A percentile compares a stretch with the other conserved stretches of the same genome.
Conservation (phyloP, 2,888 invertebrate genomes). For the Caprella mutica region DNA sequence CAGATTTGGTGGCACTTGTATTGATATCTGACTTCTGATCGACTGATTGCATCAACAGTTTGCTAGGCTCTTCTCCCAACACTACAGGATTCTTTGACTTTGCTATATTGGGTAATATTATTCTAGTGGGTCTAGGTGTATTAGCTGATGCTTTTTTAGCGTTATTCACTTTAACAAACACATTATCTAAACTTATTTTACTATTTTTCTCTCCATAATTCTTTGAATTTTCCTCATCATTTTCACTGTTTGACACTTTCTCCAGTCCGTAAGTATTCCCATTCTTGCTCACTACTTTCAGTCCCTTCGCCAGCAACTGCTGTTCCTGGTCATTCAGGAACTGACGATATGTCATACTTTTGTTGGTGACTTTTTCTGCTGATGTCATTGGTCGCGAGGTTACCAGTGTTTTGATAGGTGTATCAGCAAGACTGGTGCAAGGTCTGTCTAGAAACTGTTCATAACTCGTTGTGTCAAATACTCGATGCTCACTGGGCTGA, state of each 20-base stretch:
- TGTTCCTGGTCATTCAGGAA: constrained; percentile 13
- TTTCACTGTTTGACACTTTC: not conserved
- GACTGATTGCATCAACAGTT: not conserved
- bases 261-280: constrained; percentile 2
- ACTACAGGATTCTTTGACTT: not conserved
- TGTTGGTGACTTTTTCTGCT: constrained; percentile 6
- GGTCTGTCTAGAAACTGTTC: not conserved
- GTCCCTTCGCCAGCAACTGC: constrained; percentile 1
- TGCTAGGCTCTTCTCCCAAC: not conserved
- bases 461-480: constrained; percentile 2
- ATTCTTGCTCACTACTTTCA: constrained; percentile 8
- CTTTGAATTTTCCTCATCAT: too few relatives aligned
- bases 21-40: not conserved
- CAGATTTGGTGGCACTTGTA: not conserved
- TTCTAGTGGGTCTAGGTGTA: not conserved
- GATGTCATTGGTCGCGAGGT: constrained; percentile 7
- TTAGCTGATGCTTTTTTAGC: not conserved
- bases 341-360: constrained; percentile 12
- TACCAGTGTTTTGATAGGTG: not conserved
- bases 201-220: not conserved
- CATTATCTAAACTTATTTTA: not conserved
- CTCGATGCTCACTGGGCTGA: constrained; percentile 19
- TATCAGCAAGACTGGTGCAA: not conserved
- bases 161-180: constrained; percentile 3
- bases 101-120: not conserved